Evolutionary conservation across 1,140 invertebrate species (phyloP), one percentile per base, ranked within the genome.

Genomic region (Cydia splendana): DNA sequence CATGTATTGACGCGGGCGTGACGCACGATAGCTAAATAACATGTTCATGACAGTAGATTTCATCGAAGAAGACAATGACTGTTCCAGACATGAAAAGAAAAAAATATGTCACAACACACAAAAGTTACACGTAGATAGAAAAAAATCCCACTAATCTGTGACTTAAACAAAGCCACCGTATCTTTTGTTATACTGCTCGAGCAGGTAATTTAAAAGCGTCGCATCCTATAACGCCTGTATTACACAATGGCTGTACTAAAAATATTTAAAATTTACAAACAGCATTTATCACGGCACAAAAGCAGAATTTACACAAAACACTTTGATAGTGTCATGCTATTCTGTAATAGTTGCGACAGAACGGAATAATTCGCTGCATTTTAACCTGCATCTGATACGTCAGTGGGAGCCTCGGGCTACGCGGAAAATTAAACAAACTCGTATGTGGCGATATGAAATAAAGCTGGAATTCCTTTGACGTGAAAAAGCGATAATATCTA

Each of bases 371-470:
- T 71, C 34, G 67, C 6, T 71, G 15, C 67, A 71, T 71, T 71
- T 71, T 38, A 71, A 71, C 67, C 67, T 71, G 67, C 34, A 18
- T 42, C 67, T 38, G 67, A 71, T 71, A 71, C 15, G 65, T 69
- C 65, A 30, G 34, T 38, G 9, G 4, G 67, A 9, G 67, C 15
- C 6, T 42, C 12, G 67, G 34, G 34, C 15, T 18, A 18, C 67
- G 34, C 30, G 65, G 24, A n/a, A 38, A 71, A 38, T 71, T 18
- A 42, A 71, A 38, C 67, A 28, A 7, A 53, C n/a, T 18, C n/a
- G n/a, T 62, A 71, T 38, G 9, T 9, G n/a, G 15, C 34, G 67
- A 42, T 45, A 42, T 38, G 65, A 15, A 34, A 42, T 71, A 71
- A 71, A 38, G 67, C 3, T 71, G n/a, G 10, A 71, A 42, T 71